These are phyloP conservation scores for Mormyrus iriodes DNA, from an alignment of 2,113 vertebrate genomes.

Conservation along the genomic window DNA sequence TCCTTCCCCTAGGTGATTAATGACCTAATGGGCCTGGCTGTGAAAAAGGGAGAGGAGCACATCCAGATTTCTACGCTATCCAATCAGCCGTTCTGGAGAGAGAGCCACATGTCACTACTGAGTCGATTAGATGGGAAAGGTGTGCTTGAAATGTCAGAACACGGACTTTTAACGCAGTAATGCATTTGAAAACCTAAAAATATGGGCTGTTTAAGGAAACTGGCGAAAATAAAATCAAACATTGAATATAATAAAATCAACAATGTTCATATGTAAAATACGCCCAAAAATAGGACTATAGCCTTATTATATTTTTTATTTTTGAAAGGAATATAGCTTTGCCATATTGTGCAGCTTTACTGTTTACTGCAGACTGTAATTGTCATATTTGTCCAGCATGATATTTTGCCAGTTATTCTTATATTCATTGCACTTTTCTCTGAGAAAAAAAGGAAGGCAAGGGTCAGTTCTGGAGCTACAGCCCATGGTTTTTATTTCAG, in stretches of 20 bases:
- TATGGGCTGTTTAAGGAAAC: not conserved
- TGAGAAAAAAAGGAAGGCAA: not conserved
- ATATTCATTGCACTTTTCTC: not conserved
- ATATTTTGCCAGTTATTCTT: not conserved
- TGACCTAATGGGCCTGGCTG: slow-evolving; percentile 30
- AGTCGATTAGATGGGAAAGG: slow-evolving; percentile 38
- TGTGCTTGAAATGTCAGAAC: slow-evolving; percentile 35
- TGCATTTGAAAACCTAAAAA: not conserved
- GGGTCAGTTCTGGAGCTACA: slow-evolving; percentile 2
- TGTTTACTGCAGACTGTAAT: not conserved
- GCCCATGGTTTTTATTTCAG: slow-evolving; percentile 55
- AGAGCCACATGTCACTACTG: slow-evolving; percentile 33
- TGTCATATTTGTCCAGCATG: not conserved
- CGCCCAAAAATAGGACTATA: too few relatives aligned
- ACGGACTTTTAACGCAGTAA: slow-evolving; percentile 15
- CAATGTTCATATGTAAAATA: not conserved
- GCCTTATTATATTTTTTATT: too few relatives aligned
- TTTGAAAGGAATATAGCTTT: too few relatives aligned
- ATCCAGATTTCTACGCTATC: slow-evolving; percentile 20
- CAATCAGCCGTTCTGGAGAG: slow-evolving; percentile 29
- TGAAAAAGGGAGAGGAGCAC: slow-evolving; percentile 25
- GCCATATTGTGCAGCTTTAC: not conserved
- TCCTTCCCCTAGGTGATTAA: slow-evolving; percentile 39
- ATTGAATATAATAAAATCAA: not conserved
- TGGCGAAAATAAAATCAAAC: not conserved